phyloP scores from a whole-genome alignment of 2,113 vertebrate species.

The Myanophis thanlyinensis region DNA sequence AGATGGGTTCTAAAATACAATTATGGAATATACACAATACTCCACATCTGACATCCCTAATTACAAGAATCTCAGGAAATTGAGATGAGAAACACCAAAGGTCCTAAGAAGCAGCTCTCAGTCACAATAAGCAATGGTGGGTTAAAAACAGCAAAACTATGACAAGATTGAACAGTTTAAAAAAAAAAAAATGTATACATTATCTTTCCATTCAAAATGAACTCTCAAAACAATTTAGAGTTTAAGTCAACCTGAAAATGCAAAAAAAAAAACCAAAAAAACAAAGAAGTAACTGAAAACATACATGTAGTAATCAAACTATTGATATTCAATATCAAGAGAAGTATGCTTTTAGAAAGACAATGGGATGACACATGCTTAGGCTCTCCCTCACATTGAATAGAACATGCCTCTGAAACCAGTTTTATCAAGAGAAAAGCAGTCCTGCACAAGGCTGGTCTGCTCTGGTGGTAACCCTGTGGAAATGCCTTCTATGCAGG shows the following conservation, averaged over 20 bases:
- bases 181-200: too few species aligned
- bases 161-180: not conserved
- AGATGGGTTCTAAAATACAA: not conserved
- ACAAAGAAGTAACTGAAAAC: not conserved
- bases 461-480: not conserved
- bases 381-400: not conserved
- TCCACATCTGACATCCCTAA: not conserved
- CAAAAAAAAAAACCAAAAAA: not conserved
- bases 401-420: not conserved
- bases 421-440: not conserved
- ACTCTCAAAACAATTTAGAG: not conserved
- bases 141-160: not conserved
- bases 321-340: not conserved
- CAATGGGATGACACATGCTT: not conserved
- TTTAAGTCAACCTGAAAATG: not conserved
- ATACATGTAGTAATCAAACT: not conserved
- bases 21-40: not conserved
- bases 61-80: not conserved
- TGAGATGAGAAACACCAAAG: not conserved
- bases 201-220: not conserved
- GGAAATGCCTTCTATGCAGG: not conserved
- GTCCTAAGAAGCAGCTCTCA: not conserved
- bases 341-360: not conserved
- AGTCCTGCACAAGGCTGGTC: not conserved
- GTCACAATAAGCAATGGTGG: not conserved